These are phyloP conservation scores for Gymnodraco acuticeps DNA, from an alignment of 2,797 vertebrate genomes.

Conservation along the genomic window DNA sequence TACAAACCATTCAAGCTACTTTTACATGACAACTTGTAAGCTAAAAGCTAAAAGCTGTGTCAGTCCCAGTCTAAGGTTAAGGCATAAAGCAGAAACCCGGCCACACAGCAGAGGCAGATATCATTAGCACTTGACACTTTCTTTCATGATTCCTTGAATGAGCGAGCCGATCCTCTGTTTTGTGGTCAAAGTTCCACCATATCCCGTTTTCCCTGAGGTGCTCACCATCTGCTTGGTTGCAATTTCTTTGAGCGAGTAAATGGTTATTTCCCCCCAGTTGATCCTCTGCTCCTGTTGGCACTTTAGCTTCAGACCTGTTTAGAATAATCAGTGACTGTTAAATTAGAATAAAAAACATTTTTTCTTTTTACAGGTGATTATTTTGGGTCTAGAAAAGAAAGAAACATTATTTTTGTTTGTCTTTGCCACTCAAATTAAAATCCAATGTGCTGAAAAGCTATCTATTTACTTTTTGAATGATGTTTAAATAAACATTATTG, in stretches of 20 bases:
- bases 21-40: conserved; percentile 30
- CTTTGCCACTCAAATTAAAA: background rate
- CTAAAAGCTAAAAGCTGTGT: conserved; percentile 42
- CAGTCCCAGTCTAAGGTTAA: conserved; percentile 18
- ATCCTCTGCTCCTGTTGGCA: conserved; percentile 44
- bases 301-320: conserved; percentile 39
- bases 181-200: conserved; percentile 49
- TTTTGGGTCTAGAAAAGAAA: background rate
- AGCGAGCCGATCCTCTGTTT: conserved; percentile 47
- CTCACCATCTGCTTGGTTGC: conserved; percentile 72
- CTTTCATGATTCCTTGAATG: conserved; percentile 51
- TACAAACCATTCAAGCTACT: conserved; percentile 1
- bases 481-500: conserved; percentile 25
- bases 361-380: background rate
- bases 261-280: conserved; percentile 60
- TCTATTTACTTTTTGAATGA: background rate
- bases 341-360: conserved; percentile 8
- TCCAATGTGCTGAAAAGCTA: background rate
- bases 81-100: background rate
- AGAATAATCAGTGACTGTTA: conserved; percentile 27
- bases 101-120: conserved; percentile 24
- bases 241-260: conserved; percentile 58
- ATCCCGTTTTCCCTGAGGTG: conserved; percentile 50
- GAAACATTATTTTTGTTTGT: background rate
- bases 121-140: conserved; percentile 46